A percentile compares a stretch with the other conserved stretches of the same genome.
These are phyloP conservation scores for Chaitophorus viminalis DNA, from an alignment of 2,888 invertebrate species.

Conservation along the genomic window DNA sequence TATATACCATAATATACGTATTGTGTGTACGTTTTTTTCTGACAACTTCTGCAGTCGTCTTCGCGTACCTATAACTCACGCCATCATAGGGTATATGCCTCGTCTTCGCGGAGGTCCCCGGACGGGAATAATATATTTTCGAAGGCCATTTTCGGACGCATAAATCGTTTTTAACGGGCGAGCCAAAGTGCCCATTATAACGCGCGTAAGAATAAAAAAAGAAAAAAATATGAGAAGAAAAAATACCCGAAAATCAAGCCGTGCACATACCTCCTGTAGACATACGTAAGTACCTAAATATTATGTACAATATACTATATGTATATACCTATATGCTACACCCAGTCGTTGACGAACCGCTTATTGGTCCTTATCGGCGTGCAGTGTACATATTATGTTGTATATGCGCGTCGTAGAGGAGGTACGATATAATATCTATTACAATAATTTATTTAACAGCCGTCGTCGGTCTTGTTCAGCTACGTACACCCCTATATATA, in stretches of 20 bases:
- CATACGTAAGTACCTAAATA: too few species aligned
- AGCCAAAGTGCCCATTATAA: slow-evolving; percentile 5
- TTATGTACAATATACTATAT: not conserved
- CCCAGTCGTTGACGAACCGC: not conserved
- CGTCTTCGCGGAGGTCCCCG: not conserved
- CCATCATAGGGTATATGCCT: too few species aligned
- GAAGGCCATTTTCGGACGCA: slow-evolving; percentile 17
- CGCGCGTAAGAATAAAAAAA: not conserved
- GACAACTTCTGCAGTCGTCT: slow-evolving; percentile 5
- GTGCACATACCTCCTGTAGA: not conserved
- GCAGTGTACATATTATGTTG: not conserved
- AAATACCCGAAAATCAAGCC: not conserved
- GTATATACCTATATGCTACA: not conserved
- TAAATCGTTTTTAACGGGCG: slow-evolving; percentile 53
- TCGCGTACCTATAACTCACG: not conserved
- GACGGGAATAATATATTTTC: too few species aligned
- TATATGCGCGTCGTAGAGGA: too few species aligned
- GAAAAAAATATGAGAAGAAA: too few species aligned
- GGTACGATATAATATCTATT: too few species aligned
- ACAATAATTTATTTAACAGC: slow-evolving; percentile 5
- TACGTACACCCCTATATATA: too few species aligned
- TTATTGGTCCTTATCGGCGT: not conserved
- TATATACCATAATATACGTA: too few species aligned
- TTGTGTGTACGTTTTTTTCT: not conserved
- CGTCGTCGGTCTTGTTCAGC: slow-evolving; percentile 21